A percentile compares a stretch with the other conserved stretches of the same genome.
phyloP scores from a whole-genome alignment of 2,888 invertebrate genomes.

The Eledona agricola region DNA sequence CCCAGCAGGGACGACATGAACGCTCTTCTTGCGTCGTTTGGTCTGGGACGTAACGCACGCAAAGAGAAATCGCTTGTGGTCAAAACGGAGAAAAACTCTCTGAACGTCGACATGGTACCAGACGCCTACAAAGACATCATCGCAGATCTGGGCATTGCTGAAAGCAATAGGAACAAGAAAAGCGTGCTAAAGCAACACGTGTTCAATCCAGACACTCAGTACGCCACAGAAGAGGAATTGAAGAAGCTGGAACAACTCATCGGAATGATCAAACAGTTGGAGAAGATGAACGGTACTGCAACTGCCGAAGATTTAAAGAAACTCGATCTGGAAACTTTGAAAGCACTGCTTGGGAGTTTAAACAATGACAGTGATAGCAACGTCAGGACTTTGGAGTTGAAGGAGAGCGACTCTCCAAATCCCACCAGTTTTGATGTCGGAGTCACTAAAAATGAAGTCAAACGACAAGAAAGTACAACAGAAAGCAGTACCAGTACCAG shows the following conservation, averaged over 20 bases:
- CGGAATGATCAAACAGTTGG: conserved; percentile 62
- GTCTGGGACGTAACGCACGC: conserved; percentile 52
- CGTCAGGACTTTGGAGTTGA: conserved; percentile 48
- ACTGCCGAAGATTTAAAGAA: conserved; percentile 61
- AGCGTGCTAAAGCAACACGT: conserved; percentile 46
- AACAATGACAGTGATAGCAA: conserved; percentile 37
- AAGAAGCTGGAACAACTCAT: conserved; percentile 63
- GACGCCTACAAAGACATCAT: conserved; percentile 55
- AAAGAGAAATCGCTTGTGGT: conserved; percentile 45
- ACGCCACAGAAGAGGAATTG: conserved; percentile 64
- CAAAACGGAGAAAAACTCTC: conserved; percentile 25
- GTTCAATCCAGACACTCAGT: conserved; percentile 55
- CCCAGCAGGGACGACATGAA: conserved; percentile 58
- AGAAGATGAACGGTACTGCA: conserved; percentile 60
- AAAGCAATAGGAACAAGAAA: conserved; percentile 37
- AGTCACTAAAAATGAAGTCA: conserved; percentile 63
- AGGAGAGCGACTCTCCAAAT: conserved; percentile 55
- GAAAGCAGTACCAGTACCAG: conserved; percentile 37
- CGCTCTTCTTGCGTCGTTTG: conserved; percentile 57
- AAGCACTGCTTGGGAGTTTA: conserved; percentile 54
- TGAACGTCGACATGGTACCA: conserved; percentile 58
- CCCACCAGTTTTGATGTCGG: conserved; percentile 56
- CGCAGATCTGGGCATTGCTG: conserved; percentile 56
- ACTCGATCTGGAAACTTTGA: conserved; percentile 57
- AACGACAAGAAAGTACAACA: conserved; percentile 62